A percentile compares a stretch with the other conserved stretches of the same genome.
Conservation (phyloP, 2,797 vertebrate species). For the Leptodactylus fallax region DNA sequence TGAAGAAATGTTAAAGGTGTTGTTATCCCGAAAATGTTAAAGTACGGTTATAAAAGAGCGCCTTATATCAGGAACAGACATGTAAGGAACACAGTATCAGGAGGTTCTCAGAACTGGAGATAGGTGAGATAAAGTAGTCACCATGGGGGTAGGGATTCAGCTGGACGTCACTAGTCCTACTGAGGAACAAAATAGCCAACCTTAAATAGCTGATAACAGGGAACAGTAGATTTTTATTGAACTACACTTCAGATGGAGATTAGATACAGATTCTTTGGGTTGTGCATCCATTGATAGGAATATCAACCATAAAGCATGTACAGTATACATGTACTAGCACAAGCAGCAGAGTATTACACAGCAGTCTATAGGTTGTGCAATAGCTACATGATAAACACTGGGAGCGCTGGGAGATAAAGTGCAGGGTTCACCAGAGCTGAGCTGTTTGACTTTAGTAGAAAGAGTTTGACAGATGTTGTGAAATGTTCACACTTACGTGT, state of each 20-base stretch:
- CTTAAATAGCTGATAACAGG: not conserved
- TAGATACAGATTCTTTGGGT: not conserved
- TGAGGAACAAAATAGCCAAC: not conserved
- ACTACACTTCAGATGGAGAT: not conserved
- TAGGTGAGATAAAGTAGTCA: not conserved
- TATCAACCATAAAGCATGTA: not conserved
- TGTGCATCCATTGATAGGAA: not conserved
- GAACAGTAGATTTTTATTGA: not conserved
- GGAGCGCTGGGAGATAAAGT: not conserved
- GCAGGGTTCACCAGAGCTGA: not conserved
- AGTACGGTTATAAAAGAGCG: not conserved
- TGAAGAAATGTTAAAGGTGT: not conserved
- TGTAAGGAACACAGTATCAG: not conserved
- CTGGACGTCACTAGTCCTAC: not conserved
- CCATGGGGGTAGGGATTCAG: not conserved
- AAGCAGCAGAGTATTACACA: not conserved
- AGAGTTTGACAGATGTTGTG: conserved; percentile 4
- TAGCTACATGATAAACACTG: not conserved
- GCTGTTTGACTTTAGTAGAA: conserved; percentile 31
- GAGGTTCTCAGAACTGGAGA: not conserved
- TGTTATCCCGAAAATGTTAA: too few species aligned
- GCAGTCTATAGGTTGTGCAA: conserved; percentile 24
- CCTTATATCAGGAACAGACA: not conserved
- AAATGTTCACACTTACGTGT: conserved; percentile 1
- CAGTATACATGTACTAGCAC: not conserved